Conservation (phyloP, 2,888 invertebrate species). For the Eupithecia abbreviata region DNA sequence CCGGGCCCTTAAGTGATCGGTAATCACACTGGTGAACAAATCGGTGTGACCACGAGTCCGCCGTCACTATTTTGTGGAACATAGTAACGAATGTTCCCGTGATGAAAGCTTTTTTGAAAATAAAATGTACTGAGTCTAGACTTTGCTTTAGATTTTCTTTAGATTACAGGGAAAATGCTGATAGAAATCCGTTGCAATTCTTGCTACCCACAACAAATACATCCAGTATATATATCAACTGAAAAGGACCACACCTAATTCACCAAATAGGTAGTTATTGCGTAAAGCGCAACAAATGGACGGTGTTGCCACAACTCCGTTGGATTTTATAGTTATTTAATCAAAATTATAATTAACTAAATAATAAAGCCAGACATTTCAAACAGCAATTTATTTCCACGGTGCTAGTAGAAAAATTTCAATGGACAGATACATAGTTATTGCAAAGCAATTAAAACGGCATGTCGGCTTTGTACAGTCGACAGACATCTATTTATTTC, state of each 20-base stretch:
- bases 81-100: not conserved
- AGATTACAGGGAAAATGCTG: too few relatives aligned
- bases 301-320: not conserved
- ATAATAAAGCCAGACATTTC: not conserved
- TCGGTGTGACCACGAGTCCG: too few relatives aligned
- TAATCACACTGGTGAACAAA: too few relatives aligned
- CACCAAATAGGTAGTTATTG: not conserved
- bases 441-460: constrained; percentile 50
- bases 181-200: not conserved
- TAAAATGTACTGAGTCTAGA: not conserved
- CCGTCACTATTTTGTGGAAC: not conserved
- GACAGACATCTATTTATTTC: constrained; percentile 3
- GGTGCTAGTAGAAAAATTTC: constrained; percentile 38
- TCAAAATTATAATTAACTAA: not conserved
- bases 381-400: not conserved
- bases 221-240: not conserved
- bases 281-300: not conserved
- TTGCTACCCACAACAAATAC: not conserved
- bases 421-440: constrained; percentile 45
- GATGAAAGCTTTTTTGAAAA: not conserved
- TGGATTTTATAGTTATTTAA: not conserved
- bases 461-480: constrained; percentile 48
- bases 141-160: too few relatives aligned
- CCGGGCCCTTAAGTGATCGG: too few relatives aligned
- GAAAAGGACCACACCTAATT: not conserved